Base-by-base conservation (phyloP, 2,888 invertebrate species). In the Axea sp. region DNA sequence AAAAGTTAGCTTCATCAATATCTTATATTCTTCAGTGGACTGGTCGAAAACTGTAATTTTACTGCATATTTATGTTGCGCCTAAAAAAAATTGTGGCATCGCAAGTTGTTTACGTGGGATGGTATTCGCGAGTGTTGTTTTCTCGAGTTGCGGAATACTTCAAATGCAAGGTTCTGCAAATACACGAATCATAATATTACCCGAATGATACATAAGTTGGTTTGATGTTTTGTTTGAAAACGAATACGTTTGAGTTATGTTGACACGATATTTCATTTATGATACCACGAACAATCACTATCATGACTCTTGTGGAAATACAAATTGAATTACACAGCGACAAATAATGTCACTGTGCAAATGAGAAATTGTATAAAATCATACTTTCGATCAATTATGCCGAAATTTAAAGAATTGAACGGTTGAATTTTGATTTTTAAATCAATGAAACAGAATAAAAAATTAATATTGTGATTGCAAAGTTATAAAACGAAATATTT, bases 161-260 rank as follows among this genome's bases (percentile, higher is more conserved):
- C 53, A 60, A 60, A 62, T 47, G 6, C 24, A 24, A 47, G 33
- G 47, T 28, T 55, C 37, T 30, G 62, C 41, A 71, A 60, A 69
- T 69, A 60, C 33, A 55, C 60, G 45, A 69, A 69, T 69, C 69
- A 26, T 45, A 53, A 69, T 60, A 47, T 60, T 47, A 60, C 60
- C 51, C 22, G 45, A 60, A 39, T 39, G 35, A 37, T 55, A 53
- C 39, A 60, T 39, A 53, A 53, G 30, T 53, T 14, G 28, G 2
- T 33, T 6, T 11, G 51, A 51, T 55, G 69, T 59, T 59, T 68
- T 53, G 60, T 69, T 55, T 69, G 60, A 69, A 47, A 69, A 55
- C 60, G 31, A 33, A 53, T 60, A 60, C 19, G 22, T 59, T 51
- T 41, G 47, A 47, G 53, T 37, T 45, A 22, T 53, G 60, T 69